A percentile compares a stretch with the other conserved stretches of the same genome.
Conservation (phyloP, 1,140 invertebrate species). For the Holcopasites calliopsidis region DNA sequence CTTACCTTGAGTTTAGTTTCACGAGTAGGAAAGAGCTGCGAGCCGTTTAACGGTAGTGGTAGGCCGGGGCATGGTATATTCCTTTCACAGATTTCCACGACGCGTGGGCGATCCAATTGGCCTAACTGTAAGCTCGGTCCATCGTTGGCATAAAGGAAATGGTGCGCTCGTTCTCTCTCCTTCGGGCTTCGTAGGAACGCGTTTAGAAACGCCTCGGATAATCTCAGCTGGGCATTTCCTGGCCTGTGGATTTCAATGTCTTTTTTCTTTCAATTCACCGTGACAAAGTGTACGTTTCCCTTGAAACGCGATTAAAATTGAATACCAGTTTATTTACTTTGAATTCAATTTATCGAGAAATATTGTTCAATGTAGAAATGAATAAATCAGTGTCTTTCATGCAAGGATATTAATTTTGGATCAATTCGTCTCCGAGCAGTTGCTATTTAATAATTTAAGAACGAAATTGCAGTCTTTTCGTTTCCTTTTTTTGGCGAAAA, state of each 20-base stretch:
- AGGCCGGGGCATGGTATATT: conserved; percentile 20
- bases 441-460: no score
- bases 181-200: neutral
- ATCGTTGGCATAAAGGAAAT: conserved; percentile 28
- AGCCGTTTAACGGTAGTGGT: conserved; percentile 51
- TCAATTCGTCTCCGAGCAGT: no score
- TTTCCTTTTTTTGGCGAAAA: neutral
- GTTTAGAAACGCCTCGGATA: conserved; percentile 9
- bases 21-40: conserved; percentile 17
- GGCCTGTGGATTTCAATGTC: conserved; percentile 25
- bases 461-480: no score
- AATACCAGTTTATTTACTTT: no score
- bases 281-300: no score
- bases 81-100: conserved; percentile 54
- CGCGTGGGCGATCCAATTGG: conserved; percentile 62
- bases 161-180: conserved; percentile 35
- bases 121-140: conserved; percentile 52
- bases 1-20: conserved; percentile 40
- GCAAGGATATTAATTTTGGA: no score
- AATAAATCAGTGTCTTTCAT: no score
- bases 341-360: no score
- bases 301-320: no score
- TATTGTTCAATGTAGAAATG: no score
- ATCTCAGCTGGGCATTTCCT: conserved; percentile 12
- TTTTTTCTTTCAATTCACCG: no score